These are phyloP conservation scores for Meloidogyne exigua DNA, from an alignment of 1,140 invertebrate species.

Conservation along the genomic window DNA sequence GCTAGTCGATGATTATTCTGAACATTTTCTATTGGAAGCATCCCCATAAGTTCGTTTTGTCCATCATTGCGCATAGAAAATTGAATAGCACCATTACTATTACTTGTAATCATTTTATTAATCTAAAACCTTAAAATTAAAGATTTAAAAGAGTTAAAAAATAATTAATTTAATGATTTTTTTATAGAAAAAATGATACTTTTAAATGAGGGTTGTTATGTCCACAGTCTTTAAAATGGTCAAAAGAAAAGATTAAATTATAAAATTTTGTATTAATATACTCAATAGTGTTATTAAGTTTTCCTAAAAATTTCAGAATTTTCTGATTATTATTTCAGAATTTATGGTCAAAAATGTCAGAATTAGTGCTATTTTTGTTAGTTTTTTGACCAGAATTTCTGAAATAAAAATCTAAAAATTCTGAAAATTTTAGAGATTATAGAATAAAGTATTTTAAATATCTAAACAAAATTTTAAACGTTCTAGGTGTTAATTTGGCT, in stretches of 20 bases:
- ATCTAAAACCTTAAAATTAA: background rate
- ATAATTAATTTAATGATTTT: too few relatives aligned
- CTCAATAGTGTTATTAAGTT: background rate
- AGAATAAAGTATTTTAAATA: background rate
- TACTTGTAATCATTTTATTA: background rate
- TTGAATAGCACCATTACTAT: slow-evolving; percentile 1
- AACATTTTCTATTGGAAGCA: background rate
- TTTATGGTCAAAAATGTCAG: background rate
- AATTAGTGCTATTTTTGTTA: background rate
- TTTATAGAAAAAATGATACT: too few relatives aligned
- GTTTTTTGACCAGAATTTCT: background rate
- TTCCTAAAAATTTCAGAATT: background rate
- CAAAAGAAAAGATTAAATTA: background rate
- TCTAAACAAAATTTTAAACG: background rate
- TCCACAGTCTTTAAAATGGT: background rate
- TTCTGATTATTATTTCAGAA: background rate
- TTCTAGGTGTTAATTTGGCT: background rate
- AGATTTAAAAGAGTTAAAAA: too few relatives aligned
- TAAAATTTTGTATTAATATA: background rate
- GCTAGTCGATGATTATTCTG: background rate
- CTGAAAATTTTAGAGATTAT: background rate
- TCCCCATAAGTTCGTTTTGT: background rate
- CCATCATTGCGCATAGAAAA: background rate
- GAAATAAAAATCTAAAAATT: slow-evolving; percentile 1
- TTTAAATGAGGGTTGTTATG: background rate